Evolutionary conservation across 2,888 invertebrate genomes (phyloP).

Genomic region (Ariolimax columbianus): DNA sequence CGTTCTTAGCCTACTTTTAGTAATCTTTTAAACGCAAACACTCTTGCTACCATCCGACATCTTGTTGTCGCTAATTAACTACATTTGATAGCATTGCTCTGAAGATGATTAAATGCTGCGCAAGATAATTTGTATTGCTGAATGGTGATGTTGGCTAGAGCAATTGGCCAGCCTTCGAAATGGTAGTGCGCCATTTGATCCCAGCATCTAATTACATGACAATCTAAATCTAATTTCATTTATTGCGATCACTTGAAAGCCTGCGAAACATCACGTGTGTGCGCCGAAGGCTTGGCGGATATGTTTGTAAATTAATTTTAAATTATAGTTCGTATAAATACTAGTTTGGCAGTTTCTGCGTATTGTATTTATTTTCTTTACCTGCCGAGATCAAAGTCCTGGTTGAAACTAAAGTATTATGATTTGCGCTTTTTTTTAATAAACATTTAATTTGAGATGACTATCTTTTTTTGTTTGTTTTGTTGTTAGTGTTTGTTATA

Average conservation of each 20-base stretch:
- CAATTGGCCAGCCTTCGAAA: not conserved
- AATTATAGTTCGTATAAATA: not conserved
- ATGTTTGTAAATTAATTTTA: not conserved
- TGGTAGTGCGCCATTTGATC: not conserved
- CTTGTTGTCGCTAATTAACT: not conserved
- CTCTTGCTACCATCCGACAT: not conserved
- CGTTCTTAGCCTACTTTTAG: too few relatives aligned
- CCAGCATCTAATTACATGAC: constrained; percentile 10
- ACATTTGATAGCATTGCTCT: not conserved
- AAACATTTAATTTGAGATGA: not conserved
- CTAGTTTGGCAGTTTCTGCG: not conserved
- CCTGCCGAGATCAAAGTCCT: not conserved
- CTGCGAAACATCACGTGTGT: not conserved
- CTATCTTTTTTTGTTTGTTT: not conserved
- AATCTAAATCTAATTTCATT: constrained; percentile 33
- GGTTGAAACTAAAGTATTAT: not conserved
- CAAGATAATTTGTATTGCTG: not conserved
- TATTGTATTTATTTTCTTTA: not conserved
- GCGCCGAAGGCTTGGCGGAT: not conserved
- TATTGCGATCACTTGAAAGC: constrained; percentile 7
- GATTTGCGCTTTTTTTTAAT: not conserved
- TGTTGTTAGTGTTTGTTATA: too few relatives aligned
- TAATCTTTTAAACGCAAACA: not conserved
- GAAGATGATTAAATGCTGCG: constrained; percentile 11
- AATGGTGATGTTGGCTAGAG: not conserved